Evolutionary conservation across 1,140 invertebrate genomes (phyloP), one percentile per base, ranked within the genome.

Genomic region (Drosophila simulans): DNA sequence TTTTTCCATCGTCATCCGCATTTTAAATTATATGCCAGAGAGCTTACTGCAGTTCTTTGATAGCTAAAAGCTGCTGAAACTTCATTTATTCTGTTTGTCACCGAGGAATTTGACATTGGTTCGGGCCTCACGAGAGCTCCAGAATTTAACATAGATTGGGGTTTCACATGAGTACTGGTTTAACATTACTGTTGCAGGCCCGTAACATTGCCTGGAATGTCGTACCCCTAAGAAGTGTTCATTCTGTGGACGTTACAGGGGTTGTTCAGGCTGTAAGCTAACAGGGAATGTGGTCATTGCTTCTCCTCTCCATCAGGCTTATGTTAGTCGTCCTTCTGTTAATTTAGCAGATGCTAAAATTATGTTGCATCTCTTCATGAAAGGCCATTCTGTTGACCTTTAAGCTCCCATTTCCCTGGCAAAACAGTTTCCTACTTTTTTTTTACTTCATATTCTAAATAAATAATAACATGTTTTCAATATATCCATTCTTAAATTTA

Each of bases 151-250:
- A 45, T 45, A 10, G 42, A 45, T 20, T 45, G 3, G 35, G 25
- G 27, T 10, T 53, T 54, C 42, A 17, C 25, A 13, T 5, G 37
- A 13, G n/a, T 31, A 8, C 2, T 34, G n/a, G 34, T 4, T 52
- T 53, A 59, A 15, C 22, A 11, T 8, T 15, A 7, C 17, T 3
- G 15, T 25, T 17, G 34, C 1, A 31, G 17, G 20, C 8, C 20
- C 56, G 56, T 66, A 77, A 75, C 45, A 78, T 58, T 52, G 56
- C 34, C 75, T 84, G 80, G 80, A 85, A 80, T 53, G 10, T 11
- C 13, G 1, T 48, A 4, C 43, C 64, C 71, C 55, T 64, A 34
- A 63, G 69, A 45, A 66, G 73, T 34, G 82, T 85, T 85, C 82
- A 85, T 86, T 86, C 51, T 85, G 43, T 85, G 57, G 60, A 77